Base-by-base conservation (phyloP, 1,140 invertebrate genomes). In the Drosophila kepulauana region DNA sequence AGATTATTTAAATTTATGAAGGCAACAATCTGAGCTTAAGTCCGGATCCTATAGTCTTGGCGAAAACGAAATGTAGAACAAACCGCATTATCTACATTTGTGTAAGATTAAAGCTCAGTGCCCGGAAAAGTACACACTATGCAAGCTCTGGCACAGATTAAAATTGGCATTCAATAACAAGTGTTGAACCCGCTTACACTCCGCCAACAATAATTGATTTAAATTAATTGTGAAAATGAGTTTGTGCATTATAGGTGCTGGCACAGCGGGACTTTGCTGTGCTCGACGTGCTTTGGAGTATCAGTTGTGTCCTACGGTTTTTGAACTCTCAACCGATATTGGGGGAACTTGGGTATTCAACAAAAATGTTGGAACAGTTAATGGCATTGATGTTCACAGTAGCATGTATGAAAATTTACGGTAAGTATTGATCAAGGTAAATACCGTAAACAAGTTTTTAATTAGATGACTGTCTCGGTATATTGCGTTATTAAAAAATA, bases 321-420 rank as follows among this genome's bases (percentile, higher is more conserved):
- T 96, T 85, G 96, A 98, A 84, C 95, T 97, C 91, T 94, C 94
- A 1, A 92, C 94, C 15, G 88, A 95, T 77, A 93, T 98, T 52
- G 98, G 98, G n/a, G 98, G 98, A 13, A 97, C 97, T 6, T 98
- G 97, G 97, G 95, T 97, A 1, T 99, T 98, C 85, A 95, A 94
- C 8, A 95, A 97, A n/a, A 93, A 95, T 66, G 94, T 94, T 38
- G 96, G 95, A 11, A 70, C 49, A 0, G 94, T 94, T 45, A 96
- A 96, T 92, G 96, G 96, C 5, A 93, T 97, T 28, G 96, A 97
- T 1, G 95, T 98, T 46, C 97, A 98, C 90, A 96, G 97, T 33
- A 97, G 97, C 93, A 98, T 98, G 95, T 98, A 98, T 70, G 94
- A 94, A 70, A 92, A 91, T 30, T 76, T 92, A 25, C 78, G 86